Evolutionary conservation across 2,888 invertebrate species (phyloP).

Genomic region (Peribatodes rhomboidaria): DNA sequence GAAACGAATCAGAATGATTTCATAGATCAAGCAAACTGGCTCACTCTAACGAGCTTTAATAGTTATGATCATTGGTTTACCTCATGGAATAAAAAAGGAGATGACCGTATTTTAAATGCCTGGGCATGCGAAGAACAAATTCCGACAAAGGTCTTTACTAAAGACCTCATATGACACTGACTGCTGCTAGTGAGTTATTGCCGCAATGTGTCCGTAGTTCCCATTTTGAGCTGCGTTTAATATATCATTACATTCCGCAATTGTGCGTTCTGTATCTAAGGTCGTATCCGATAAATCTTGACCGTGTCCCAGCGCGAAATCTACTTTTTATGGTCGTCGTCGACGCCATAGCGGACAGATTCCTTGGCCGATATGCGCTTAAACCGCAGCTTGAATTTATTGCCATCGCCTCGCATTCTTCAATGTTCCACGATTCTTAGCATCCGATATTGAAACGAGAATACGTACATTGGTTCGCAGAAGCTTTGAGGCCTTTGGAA

Average conservation of each 20-base stretch:
- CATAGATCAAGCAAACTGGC: conserved; percentile 34
- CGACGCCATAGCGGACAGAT: conserved; percentile 68
- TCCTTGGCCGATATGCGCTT: conserved; percentile 75
- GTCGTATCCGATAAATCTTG: conserved; percentile 74
- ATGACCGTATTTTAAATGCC: conserved; percentile 41
- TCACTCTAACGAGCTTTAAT: conserved; percentile 37
- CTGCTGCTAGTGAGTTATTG: conserved; percentile 33
- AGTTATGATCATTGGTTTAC: conserved; percentile 36
- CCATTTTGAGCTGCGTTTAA: conserved; percentile 59
- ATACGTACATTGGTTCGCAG: conserved; percentile 38
- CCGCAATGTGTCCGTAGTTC: conserved; percentile 24
- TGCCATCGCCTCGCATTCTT: conserved; percentile 62
- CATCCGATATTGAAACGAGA: conserved; percentile 46
- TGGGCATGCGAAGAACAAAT: conserved; percentile 42
- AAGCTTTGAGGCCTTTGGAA: conserved; percentile 31
- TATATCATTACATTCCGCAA: conserved; percentile 67
- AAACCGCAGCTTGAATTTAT: conserved; percentile 69
- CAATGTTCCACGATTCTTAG: conserved; percentile 61
- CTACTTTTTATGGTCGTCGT: conserved; percentile 74
- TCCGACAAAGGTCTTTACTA: conserved; percentile 41
- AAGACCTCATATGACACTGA: conserved; percentile 37
- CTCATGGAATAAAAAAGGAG: conserved; percentile 31
- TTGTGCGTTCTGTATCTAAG: conserved; percentile 66
- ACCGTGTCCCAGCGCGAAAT: conserved; percentile 70
- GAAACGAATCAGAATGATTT: conserved; percentile 38